Percentiles rank a stretch among this genome's conserved stretches.
phyloP scores from a whole-genome alignment of 1,140 invertebrate species.

The Aphelenchoides fujianensis region DNA sequence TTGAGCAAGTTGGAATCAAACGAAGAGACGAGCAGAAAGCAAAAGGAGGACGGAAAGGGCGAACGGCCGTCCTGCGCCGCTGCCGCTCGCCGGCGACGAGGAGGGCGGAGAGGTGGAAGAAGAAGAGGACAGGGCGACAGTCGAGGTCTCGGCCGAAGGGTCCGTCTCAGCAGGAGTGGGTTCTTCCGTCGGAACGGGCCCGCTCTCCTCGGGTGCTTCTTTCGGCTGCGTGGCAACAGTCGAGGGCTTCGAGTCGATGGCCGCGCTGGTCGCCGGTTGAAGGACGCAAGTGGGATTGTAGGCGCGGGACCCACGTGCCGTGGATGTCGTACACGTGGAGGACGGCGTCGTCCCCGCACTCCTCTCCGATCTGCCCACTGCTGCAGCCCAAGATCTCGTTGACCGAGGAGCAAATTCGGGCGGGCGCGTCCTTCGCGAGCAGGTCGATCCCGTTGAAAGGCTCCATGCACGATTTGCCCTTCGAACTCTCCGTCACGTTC shows the following conservation, averaged over 20 bases:
- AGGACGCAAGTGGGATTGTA: conserved; percentile 44
- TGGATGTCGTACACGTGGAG: conserved; percentile 59
- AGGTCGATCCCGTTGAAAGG: conserved; percentile 47
- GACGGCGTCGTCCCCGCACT: conserved; percentile 55
- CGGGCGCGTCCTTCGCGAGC: conserved; percentile 35
- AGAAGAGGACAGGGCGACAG: not conserved
- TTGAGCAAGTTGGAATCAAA: not conserved
- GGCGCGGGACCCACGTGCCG: conserved; percentile 47
- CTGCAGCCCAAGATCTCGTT: conserved; percentile 47
- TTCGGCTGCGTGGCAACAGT: not conserved
- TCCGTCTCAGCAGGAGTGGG: not conserved
- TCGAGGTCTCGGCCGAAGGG: not conserved
- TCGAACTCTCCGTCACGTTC: conserved; percentile 34
- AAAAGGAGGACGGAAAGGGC: not conserved
- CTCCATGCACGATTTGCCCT: conserved; percentile 43
- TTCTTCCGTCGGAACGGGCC: not conserved
- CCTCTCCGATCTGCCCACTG: conserved; percentile 26
- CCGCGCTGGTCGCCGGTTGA: conserved; percentile 21
- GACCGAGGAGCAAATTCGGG: conserved; percentile 43
- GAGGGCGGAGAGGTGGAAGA: not conserved
- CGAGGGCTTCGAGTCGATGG: conserved; percentile 2
- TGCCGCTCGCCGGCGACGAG: not conserved
- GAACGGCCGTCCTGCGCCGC: not conserved
- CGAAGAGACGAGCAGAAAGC: not conserved
- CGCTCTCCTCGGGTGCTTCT: not conserved